Percentiles rank a stretch among this genome's conserved stretches.
Conservation (phyloP, 2,888 invertebrate genomes). For the Helobdella robusta region DNA sequence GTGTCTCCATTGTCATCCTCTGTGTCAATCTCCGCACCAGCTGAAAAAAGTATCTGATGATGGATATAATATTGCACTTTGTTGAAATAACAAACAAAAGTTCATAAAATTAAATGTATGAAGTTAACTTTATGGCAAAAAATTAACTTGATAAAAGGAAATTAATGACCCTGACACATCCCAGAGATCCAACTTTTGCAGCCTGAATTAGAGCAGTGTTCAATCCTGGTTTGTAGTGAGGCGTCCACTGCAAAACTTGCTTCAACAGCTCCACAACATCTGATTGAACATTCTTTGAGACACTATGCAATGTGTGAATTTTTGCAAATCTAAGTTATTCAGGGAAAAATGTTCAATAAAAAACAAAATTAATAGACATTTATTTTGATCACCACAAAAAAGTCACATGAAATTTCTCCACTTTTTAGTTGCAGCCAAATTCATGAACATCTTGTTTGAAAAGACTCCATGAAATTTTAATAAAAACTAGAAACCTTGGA, state of each 20-base stretch:
- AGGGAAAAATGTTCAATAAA: too few relatives aligned
- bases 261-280: conserved; percentile 37
- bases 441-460: too few relatives aligned
- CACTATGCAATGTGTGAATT: conserved; percentile 31
- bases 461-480: too few relatives aligned
- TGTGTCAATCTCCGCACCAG: conserved; percentile 35
- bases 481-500: too few relatives aligned
- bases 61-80: not conserved
- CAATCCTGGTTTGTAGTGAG: conserved; percentile 35
- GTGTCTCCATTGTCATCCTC: conserved; percentile 38
- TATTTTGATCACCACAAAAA: too few relatives aligned
- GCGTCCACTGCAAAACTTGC: conserved; percentile 37
- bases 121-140: not conserved
- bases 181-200: conserved; percentile 34
- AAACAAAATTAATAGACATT: too few relatives aligned
- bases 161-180: conserved; percentile 34
- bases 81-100: not conserved
- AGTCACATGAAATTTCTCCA: too few relatives aligned
- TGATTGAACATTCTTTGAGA: conserved; percentile 35
- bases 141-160: not conserved
- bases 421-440: too few relatives aligned
- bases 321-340: too few relatives aligned
- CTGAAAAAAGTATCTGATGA: conserved; percentile 32
- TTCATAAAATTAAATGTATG: too few relatives aligned
- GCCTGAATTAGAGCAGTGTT: conserved; percentile 36